Evolutionary conservation across 64 coral and sea anemone genomes (phyloP).

Genomic region (Platygyra sinensis): DNA sequence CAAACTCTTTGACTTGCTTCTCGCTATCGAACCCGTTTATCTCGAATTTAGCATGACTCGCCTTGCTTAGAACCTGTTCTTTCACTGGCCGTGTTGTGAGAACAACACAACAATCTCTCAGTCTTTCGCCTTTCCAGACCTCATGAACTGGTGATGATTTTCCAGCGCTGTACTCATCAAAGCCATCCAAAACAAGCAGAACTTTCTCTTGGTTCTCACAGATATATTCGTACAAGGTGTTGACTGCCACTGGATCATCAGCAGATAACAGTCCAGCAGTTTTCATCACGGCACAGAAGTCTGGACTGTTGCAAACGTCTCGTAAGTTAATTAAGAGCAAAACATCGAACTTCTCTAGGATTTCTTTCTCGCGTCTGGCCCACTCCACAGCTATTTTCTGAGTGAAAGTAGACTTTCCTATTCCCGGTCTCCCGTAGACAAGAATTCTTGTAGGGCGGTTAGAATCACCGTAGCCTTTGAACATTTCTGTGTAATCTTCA

Average conservation of each 20-base stretch:
- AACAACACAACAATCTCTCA: slow-evolving; percentile 31
- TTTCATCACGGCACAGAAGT: background rate
- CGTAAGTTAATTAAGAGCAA: slow-evolving; percentile 11
- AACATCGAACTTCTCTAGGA: background rate
- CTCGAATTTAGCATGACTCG: slow-evolving; percentile 19
- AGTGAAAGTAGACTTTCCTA: slow-evolving; percentile 27
- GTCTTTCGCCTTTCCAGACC: background rate
- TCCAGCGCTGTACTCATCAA: slow-evolving; percentile 41
- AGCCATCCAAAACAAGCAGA: slow-evolving; percentile 54
- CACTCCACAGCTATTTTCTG: slow-evolving; percentile 12
- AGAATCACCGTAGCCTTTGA: background rate
- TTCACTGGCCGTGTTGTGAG: slow-evolving; percentile 36
- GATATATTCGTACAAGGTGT: background rate
- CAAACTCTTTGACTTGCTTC: too few species aligned
- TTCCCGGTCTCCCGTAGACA: slow-evolving; percentile 23
- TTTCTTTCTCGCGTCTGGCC: slow-evolving; percentile 4
- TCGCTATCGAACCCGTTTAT: too few species aligned
- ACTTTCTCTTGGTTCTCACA: slow-evolving; percentile 29
- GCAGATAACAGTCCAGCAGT: slow-evolving; percentile 4
- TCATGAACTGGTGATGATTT: slow-evolving; percentile 8
- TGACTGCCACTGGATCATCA: background rate
- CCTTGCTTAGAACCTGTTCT: background rate
- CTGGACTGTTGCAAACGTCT: background rate
- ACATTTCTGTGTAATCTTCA: background rate
- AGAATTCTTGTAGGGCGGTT: slow-evolving; percentile 7